Conservation (phyloP, 2,113 vertebrate species). For the Barnardius zonarius region DNA sequence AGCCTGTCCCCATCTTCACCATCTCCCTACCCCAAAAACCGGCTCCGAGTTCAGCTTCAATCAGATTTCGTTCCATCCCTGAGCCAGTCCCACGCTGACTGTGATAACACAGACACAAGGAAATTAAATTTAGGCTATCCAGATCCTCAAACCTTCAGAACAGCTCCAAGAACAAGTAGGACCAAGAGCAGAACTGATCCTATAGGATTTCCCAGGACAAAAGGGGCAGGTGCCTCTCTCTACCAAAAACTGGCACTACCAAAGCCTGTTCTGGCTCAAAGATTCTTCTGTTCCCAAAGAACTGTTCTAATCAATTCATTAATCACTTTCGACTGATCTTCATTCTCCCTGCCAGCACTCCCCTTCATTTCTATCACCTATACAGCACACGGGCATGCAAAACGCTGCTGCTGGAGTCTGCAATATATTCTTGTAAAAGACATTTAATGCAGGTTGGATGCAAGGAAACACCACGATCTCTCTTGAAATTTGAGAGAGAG, state of each 20-base stretch:
- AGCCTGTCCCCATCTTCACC: not conserved
- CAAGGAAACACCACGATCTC: not conserved
- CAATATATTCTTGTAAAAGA: not conserved
- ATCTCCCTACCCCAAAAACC: not conserved
- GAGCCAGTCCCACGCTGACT: not conserved
- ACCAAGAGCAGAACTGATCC: not conserved
- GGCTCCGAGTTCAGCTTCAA: fast-evolving
- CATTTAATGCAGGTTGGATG: not conserved
- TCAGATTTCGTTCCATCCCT: fast-evolving
- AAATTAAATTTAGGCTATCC: not conserved
- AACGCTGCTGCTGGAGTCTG: not conserved
- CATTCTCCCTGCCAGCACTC: not conserved
- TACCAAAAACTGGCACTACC: not conserved
- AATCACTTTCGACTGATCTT: not conserved
- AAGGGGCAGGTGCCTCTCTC: not conserved
- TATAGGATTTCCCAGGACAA: not conserved
- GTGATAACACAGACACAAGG: not conserved
- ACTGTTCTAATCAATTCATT: not conserved
- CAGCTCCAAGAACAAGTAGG: not conserved
- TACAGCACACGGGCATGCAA: fast-evolving
- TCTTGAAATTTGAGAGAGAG: conserved; percentile 25
- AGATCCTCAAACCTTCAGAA: not conserved
- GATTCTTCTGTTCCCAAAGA: not conserved
- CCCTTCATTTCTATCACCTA: not conserved
- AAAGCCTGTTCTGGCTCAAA: not conserved